A percentile compares a stretch with the other conserved stretches of the same genome.
Evolutionary conservation across 2,888 invertebrate species (phyloP).

Genomic region (Phaedon cochleariae): DNA sequence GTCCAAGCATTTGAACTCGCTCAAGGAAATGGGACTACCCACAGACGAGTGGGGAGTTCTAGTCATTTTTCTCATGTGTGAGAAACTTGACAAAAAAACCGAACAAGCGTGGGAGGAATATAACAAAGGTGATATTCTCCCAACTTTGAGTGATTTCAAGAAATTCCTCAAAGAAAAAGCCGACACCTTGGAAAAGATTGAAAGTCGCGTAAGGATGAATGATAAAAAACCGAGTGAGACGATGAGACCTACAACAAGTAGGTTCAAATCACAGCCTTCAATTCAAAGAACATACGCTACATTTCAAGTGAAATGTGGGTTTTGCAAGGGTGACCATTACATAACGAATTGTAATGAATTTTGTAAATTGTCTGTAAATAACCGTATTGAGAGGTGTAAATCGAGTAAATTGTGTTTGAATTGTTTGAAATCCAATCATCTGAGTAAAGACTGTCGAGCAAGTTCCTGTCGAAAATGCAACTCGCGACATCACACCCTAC

Average conservation of each 20-base stretch:
- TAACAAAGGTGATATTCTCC: neutral
- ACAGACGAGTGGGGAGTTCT: constrained; percentile 2
- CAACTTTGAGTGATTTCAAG: neutral
- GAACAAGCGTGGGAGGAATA: constrained; percentile 17
- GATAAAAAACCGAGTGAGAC: neutral
- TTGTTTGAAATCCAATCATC: constrained; percentile 9
- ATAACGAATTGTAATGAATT: constrained; percentile 8
- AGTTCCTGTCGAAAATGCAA: constrained; percentile 6
- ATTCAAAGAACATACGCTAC: no score
- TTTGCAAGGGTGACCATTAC: constrained; percentile 6
- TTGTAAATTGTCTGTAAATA: neutral
- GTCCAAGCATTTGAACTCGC: constrained; percentile 15
- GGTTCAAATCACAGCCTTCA: neutral
- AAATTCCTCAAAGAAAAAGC: neutral
- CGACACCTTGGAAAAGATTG: neutral
- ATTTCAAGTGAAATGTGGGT: constrained; percentile 3
- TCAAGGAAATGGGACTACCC: constrained; percentile 6
- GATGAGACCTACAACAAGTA: neutral
- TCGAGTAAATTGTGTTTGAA: neutral
- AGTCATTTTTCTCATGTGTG: constrained; percentile 15
- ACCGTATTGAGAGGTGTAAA: neutral
- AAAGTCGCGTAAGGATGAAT: neutral
- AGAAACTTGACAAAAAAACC: constrained; percentile 5
- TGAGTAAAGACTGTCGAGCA: constrained; percentile 7
- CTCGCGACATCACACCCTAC: constrained; percentile 4